These are phyloP conservation scores for Zonotrichia albicollis DNA, from an alignment of 2,797 vertebrate species.

Conservation along the genomic window DNA sequence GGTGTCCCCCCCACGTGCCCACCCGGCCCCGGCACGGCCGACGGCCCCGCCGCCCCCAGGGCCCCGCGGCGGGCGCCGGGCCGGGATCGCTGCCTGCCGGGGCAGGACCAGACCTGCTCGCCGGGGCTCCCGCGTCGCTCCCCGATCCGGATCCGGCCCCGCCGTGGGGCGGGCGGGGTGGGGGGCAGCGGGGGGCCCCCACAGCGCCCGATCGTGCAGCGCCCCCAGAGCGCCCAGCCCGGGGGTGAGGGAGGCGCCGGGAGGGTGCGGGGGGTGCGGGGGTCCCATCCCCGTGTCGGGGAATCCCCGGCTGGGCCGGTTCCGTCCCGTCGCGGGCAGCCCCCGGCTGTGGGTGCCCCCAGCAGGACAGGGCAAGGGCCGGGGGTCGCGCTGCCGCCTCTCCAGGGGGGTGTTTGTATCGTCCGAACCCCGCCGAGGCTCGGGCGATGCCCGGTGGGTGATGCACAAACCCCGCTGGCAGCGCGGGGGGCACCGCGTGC, in stretches of 20 bases:
- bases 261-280: background rate
- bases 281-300: background rate
- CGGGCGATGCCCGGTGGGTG: background rate
- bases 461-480: background rate
- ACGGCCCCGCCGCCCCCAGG: background rate
- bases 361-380: background rate
- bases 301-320: background rate
- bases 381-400: background rate
- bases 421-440: background rate
- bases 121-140: background rate
- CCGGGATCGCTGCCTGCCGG: background rate
- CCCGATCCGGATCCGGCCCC: background rate
- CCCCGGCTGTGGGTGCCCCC: too few species aligned
- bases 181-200: background rate
- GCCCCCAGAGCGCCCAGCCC: background rate
- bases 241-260: background rate
- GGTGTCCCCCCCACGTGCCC: background rate
- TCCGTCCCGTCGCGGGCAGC: background rate
- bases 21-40: background rate
- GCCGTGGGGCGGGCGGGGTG: background rate
- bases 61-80: background rate
- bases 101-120: conserved; percentile 40
- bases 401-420: background rate
- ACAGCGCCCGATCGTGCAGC: background rate
- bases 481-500: background rate